Conservation (phyloP, 2,113 vertebrate species). For the Sterrhoptilus dennistouni region DNA sequence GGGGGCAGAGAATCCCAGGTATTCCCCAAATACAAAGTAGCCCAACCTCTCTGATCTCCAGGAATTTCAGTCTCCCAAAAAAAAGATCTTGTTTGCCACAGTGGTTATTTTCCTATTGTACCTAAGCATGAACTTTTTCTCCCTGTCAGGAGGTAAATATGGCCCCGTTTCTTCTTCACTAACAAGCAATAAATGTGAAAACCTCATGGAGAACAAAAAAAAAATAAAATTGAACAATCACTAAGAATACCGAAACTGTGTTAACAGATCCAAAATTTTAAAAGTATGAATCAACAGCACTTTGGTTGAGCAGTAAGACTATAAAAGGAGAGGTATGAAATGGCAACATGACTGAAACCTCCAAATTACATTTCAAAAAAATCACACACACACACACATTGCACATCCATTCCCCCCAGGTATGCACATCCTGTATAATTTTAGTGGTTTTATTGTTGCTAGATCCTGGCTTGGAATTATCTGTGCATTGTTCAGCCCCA, state of each 20-base stretch:
- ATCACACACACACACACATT: too few species aligned
- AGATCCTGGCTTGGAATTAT: neutral
- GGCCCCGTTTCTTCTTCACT: neutral
- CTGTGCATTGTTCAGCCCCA: neutral
- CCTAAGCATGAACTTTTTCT: neutral
- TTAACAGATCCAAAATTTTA: neutral
- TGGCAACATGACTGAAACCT: neutral
- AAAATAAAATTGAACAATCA: neutral
- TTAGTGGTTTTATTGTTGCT: neutral
- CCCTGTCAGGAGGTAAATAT: neutral
- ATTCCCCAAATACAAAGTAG: neutral
- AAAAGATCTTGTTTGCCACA: neutral
- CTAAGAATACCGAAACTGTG: neutral
- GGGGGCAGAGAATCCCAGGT: neutral
- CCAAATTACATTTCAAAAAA: neutral
- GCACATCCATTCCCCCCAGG: neutral
- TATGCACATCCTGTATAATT: neutral
- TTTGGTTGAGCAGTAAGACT: neutral
- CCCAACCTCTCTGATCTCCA: neutral
- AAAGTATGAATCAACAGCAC: neutral
- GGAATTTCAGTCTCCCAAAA: neutral
- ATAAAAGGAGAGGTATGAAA: neutral
- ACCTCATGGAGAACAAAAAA: accelerated
- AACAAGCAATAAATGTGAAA: neutral
- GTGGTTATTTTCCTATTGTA: neutral